Evolutionary conservation across 2,888 invertebrate species (phyloP).

Genomic region (Amblyjoppa fuscipennis): DNA sequence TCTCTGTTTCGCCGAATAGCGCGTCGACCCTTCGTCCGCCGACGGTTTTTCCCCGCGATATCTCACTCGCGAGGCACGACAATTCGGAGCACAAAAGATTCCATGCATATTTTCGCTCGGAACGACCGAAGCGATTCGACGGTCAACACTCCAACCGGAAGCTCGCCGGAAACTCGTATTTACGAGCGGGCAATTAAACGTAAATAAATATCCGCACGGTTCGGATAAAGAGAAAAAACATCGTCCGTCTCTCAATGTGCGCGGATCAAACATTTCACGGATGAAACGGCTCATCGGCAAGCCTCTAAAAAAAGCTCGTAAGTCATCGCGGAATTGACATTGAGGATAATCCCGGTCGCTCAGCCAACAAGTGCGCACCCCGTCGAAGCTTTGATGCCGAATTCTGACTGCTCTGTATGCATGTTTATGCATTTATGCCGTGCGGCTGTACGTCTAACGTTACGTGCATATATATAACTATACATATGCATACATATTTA

Average conservation of each 20-base stretch:
- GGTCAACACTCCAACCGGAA: not conserved
- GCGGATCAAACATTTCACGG: not conserved
- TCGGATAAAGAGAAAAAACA: not conserved
- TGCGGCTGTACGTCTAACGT: slow-evolving; percentile 16
- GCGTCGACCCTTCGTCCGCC: no score
- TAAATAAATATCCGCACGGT: not conserved
- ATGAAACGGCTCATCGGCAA: not conserved
- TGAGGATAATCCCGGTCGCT: slow-evolving; percentile 57
- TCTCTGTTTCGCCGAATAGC: not conserved
- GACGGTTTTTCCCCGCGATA: not conserved
- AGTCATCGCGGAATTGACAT: slow-evolving; percentile 48
- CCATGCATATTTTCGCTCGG: not conserved
- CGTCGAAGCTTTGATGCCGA: slow-evolving; percentile 51
- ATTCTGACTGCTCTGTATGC: slow-evolving; percentile 44
- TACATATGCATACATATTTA: not conserved
- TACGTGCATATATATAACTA: slow-evolving; percentile 3
- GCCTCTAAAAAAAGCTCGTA: slow-evolving; percentile 5
- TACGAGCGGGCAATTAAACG: not conserved
- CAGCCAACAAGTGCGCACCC: slow-evolving; percentile 68
- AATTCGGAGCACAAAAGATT: not conserved
- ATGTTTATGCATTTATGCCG: slow-evolving; percentile 62
- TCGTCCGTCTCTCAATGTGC: not conserved
- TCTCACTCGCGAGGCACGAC: not conserved
- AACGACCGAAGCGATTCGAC: not conserved
- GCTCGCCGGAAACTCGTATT: not conserved